Evolutionary conservation across 2,888 invertebrate genomes (phyloP), one percentile per base, ranked within the genome.

Genomic region (Tachina grossa): DNA sequence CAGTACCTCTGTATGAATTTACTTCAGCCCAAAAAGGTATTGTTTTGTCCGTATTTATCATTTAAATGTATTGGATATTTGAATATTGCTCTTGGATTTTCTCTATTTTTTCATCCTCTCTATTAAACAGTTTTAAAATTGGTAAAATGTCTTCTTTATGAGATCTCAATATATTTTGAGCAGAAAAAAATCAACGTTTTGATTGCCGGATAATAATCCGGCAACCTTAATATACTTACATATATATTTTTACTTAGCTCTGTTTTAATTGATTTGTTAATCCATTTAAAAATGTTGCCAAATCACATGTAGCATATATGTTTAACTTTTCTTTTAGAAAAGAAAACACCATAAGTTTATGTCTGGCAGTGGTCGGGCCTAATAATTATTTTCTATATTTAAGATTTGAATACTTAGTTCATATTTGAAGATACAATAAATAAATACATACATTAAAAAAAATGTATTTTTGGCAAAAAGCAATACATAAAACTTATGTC

Each of bases 1-100:
- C 71, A 9, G 45, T 43, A 43, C 57, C 57, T 43, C 45, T 39
- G n/a, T 55, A 71, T 39, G 9, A 14, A 11, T 55, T 16, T 39
- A 71, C 53, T 22, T 71, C 71, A 31, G 55, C 19, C 71, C 71
- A 71, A 55, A 71, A 71, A 14, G 43, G 9, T 71, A 43, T 11
- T 4, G 71, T 71, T n/a, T 57, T 55, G 13, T 53, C 39, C 5
- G 45, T 53, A 31, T 71, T 71, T 19, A 19, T 71, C 53, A 22
- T 57, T 57, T 43, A 57, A 19, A 71, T 41, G 19, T 55, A 55
- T 9, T 71, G 55, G 10, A 55, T 71, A 55, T 71, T 55, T 14
- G 39, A 53, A 68, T 49, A 51, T 68, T 51, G 31, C 9, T 68
- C 49, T 31, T 31, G 8, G 2, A 68, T 68, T 51, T 68, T 68